These are phyloP conservation scores for Meloidogyne exigua DNA, from an alignment of 1,140 invertebrate species.

Conservation along the genomic window DNA sequence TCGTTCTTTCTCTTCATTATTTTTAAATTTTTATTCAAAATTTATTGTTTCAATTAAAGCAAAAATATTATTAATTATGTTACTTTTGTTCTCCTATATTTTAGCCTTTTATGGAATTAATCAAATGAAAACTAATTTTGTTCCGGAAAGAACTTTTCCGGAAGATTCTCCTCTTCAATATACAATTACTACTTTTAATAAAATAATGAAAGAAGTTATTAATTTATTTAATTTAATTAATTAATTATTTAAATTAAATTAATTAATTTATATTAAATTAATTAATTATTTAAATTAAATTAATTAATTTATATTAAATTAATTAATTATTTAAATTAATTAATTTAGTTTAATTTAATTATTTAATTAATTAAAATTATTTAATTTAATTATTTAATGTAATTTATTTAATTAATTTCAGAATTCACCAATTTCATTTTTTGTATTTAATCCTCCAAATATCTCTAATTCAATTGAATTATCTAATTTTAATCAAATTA, in stretches of 20 bases:
- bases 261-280: slow-evolving; percentile 18
- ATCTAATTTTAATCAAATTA: slow-evolving; percentile 35
- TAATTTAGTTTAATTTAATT: too few relatives aligned
- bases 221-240: background rate
- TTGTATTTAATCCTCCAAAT: slow-evolving; percentile 46
- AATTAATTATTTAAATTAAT: background rate
- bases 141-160: slow-evolving; percentile 47
- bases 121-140: slow-evolving; percentile 49
- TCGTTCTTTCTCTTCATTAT: background rate
- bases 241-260: slow-evolving; percentile 1
- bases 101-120: slow-evolving; percentile 43
- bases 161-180: slow-evolving; percentile 7
- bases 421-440: slow-evolving; percentile 54
- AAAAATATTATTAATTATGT: slow-evolving; percentile 25
- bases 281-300: background rate
- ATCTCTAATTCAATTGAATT: slow-evolving; percentile 32
- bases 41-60: slow-evolving; percentile 41
- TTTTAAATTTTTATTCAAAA: slow-evolving; percentile 33
- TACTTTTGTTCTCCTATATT: slow-evolving; percentile 37
- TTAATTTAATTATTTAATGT: background rate
- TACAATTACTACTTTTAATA: slow-evolving; percentile 7
- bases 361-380: too few relatives aligned
- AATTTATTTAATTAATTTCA: slow-evolving; percentile 30
- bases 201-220: background rate
- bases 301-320: slow-evolving; percentile 4